A percentile compares a stretch with the other conserved stretches of the same genome.
phyloP scores from a whole-genome alignment of 2,113 vertebrate genomes.

The Pungitius pungitius region DNA sequence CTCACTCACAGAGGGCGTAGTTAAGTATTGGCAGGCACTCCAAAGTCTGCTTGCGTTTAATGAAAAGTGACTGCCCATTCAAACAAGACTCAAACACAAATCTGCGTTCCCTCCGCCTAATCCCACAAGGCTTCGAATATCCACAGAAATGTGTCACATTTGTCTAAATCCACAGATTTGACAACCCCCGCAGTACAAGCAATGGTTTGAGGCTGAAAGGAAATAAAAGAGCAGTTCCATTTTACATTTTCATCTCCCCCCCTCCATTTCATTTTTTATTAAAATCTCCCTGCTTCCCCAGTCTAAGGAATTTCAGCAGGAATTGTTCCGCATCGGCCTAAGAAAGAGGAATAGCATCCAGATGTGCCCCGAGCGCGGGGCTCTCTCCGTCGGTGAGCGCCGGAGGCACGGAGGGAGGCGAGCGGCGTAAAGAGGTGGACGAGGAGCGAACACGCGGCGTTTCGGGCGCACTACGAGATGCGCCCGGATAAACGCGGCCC shows the following conservation, averaged over 20 bases:
- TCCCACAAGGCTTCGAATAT: slow-evolving; percentile 64
- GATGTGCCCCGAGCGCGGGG: slow-evolving; percentile 68
- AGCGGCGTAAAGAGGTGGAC: slow-evolving; percentile 31
- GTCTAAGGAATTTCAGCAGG: slow-evolving; percentile 43
- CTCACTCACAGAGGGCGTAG: slow-evolving; percentile 49
- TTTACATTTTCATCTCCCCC: slow-evolving; percentile 58
- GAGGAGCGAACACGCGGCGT: slow-evolving; percentile 57
- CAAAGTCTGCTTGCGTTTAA: slow-evolving; percentile 68
- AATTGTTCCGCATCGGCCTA: slow-evolving; percentile 44
- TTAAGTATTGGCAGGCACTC: slow-evolving; percentile 66
- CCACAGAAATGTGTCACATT: slow-evolving; percentile 76
- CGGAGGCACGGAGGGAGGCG: slow-evolving; percentile 30
- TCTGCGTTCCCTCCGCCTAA: slow-evolving; percentile 55
- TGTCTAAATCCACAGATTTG: slow-evolving; percentile 62
- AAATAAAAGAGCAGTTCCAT: slow-evolving; percentile 46
- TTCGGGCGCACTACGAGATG: slow-evolving; percentile 73
- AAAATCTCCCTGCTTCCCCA: slow-evolving; percentile 40
- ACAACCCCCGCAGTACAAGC: slow-evolving; percentile 54
- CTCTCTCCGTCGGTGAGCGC: slow-evolving; percentile 44
- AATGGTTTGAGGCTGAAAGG: slow-evolving; percentile 46
- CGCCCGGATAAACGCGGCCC: slow-evolving; percentile 78
- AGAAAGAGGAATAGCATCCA: slow-evolving; percentile 61
- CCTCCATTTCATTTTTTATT: slow-evolving; percentile 55
- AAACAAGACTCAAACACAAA: slow-evolving; percentile 61
- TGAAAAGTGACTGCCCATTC: slow-evolving; percentile 73